phyloP scores from a whole-genome alignment of 2,113 vertebrate species.

The Nanorana parkeri region DNA sequence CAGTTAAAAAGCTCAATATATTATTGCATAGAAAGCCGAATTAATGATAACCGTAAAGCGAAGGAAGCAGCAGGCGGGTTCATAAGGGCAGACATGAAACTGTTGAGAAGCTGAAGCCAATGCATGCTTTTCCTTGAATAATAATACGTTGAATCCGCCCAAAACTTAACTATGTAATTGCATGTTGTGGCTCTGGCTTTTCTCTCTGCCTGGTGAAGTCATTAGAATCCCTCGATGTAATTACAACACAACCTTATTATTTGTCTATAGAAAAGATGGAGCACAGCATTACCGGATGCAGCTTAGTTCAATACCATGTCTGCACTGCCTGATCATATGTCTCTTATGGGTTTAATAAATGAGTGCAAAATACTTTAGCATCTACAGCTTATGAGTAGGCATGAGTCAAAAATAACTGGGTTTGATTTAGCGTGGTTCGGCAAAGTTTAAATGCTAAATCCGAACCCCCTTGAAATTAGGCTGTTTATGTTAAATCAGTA shows the following conservation, averaged over 20 bases:
- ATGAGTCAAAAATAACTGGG: too few relatives aligned
- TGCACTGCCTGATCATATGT: neutral
- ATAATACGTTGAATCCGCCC: constrained; percentile 46
- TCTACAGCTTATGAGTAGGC: too few relatives aligned
- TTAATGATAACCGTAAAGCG: constrained; percentile 8
- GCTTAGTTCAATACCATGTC: neutral
- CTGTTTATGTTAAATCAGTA: too few relatives aligned
- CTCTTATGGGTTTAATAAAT: neutral
- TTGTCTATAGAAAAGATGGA: constrained; percentile 1
- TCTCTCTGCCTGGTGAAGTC: constrained; percentile 49
- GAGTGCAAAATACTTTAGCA: constrained; percentile 15
- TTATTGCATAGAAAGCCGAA: constrained; percentile 10
- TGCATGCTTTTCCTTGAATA: constrained; percentile 23
- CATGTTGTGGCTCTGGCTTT: constrained; percentile 52
- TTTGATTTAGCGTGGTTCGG: too few relatives aligned
- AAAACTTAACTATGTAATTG: constrained; percentile 48
- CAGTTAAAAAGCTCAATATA: constrained; percentile 12
- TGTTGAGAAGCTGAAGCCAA: neutral
- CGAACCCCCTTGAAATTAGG: too few relatives aligned
- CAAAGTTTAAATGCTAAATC: too few relatives aligned
- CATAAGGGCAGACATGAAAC: constrained; percentile 25
- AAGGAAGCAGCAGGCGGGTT: constrained; percentile 18
- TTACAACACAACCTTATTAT: constrained; percentile 38
- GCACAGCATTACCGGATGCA: neutral
- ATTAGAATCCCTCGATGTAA: constrained; percentile 48